Evolutionary conservation across 2,888 invertebrate species (phyloP).

Genomic region (Acronicta leporina): DNA sequence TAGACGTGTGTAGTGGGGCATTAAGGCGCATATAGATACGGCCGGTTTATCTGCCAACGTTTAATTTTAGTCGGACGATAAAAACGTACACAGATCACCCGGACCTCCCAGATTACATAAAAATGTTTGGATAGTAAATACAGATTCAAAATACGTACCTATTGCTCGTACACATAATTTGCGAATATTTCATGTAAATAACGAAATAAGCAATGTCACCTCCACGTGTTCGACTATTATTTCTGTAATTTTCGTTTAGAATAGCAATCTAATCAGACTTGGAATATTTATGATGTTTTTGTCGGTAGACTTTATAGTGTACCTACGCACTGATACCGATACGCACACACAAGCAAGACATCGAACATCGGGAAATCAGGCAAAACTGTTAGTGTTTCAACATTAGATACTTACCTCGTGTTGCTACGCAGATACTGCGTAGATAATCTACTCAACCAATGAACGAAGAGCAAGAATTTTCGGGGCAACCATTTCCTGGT

Average conservation of each 20-base stretch:
- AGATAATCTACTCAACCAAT: constrained; percentile 1
- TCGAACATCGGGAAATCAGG: constrained; percentile 23
- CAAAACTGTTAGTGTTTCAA: constrained; percentile 26
- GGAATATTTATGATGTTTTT: constrained; percentile 36
- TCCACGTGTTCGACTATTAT: constrained; percentile 15
- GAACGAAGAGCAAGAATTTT: constrained; percentile 9
- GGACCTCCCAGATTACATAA: constrained; percentile 22
- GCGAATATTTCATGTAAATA: constrained; percentile 18
- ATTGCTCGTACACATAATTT: neutral
- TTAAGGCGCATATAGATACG: constrained; percentile 42
- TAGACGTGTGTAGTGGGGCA: constrained; percentile 51
- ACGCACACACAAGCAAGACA: constrained; percentile 36
- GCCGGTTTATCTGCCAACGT: constrained; percentile 40
- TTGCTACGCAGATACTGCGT: constrained; percentile 22
- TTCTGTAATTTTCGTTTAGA: constrained; percentile 17
- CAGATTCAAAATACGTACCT: constrained; percentile 13
- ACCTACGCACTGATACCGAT: constrained; percentile 6
- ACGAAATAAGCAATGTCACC: constrained; percentile 32
- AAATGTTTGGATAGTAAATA: constrained; percentile 33
- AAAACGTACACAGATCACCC: constrained; percentile 25
- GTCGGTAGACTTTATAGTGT: constrained; percentile 11
- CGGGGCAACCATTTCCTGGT: constrained; percentile 33
- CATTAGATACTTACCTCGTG: no score
- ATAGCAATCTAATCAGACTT: constrained; percentile 20
- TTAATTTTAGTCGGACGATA: constrained; percentile 45